Conservation (phyloP, 2,888 invertebrate genomes). For the Augochlorella aurata region DNA sequence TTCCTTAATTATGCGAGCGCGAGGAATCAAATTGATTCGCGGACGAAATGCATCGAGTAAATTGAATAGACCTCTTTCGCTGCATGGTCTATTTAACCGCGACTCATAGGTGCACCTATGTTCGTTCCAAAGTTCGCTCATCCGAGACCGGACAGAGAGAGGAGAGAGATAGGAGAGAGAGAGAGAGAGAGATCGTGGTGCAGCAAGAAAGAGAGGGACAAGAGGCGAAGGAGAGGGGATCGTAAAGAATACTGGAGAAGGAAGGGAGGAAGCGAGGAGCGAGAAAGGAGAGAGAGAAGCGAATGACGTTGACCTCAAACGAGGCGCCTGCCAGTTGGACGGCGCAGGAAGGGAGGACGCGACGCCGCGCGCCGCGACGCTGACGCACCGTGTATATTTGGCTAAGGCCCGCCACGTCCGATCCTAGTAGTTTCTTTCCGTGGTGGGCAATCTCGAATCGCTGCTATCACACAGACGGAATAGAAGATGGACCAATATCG, state of each 20-base stretch:
- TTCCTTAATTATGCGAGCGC: background rate
- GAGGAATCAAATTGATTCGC: background rate
- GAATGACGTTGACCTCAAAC: constrained; percentile 81
- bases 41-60: background rate
- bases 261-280: constrained; percentile 54
- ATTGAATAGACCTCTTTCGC: constrained; percentile 20
- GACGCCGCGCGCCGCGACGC: constrained; percentile 81
- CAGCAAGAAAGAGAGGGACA: background rate
- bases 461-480: constrained; percentile 27
- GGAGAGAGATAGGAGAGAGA: constrained; percentile 12
- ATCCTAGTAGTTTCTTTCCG: constrained; percentile 61
- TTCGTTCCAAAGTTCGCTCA: constrained; percentile 63
- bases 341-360: constrained; percentile 74
- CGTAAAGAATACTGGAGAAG: constrained; percentile 52
- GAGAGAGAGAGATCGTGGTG: background rate
- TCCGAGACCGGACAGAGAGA: constrained; percentile 58
- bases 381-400: constrained; percentile 82
- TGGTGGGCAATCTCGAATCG: constrained; percentile 59
- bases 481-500: background rate
- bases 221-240: constrained; percentile 36
- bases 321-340: constrained; percentile 71
- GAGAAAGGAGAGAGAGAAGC: constrained; percentile 62
- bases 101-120: constrained; percentile 47
- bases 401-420: constrained; percentile 71
- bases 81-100: constrained; percentile 37